These are phyloP conservation scores for Pseudococcus jackbeardsleyi DNA, from an alignment of 2,888 invertebrate species.

Conservation along the genomic window DNA sequence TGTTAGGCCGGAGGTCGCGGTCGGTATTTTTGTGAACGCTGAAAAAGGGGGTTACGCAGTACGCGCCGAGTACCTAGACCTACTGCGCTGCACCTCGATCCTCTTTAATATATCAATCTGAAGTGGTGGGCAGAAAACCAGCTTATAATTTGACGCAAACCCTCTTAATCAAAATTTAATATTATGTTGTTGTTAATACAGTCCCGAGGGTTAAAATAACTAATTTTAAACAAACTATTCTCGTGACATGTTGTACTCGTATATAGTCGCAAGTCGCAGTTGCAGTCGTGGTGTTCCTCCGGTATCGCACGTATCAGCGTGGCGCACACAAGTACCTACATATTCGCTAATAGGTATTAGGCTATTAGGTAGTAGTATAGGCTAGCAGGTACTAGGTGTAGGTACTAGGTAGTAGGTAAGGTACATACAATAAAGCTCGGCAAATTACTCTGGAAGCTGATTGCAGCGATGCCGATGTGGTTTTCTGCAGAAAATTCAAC, in stretches of 20 bases:
- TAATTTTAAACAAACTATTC: conserved; percentile 55
- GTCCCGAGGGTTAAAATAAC: conserved; percentile 55
- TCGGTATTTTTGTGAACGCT: background rate
- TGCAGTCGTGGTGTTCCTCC: background rate
- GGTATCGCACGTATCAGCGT: background rate
- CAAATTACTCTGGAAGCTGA: conserved; percentile 23
- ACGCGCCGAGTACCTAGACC: background rate
- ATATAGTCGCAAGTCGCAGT: too few species aligned
- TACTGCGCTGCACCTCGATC: background rate
- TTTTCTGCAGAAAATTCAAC: background rate
- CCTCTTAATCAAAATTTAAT: conserved; percentile 62
- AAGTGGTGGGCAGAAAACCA: conserved; percentile 63
- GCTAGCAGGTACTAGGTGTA: too few species aligned
- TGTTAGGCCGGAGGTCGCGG: conserved; percentile 44
- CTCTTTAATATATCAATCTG: conserved; percentile 59
- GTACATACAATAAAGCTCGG: background rate
- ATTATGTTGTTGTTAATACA: conserved; percentile 59
- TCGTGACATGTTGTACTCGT: conserved; percentile 50
- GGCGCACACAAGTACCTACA: too few species aligned
- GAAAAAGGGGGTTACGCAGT: background rate
- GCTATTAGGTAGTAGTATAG: too few species aligned
- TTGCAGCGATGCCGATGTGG: background rate
- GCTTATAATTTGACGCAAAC: conserved; percentile 62
- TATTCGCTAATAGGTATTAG: too few species aligned
- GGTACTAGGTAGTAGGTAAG: too few species aligned